Evolutionary conservation across 2,797 vertebrate genomes (phyloP).

Genomic region (Buphagus erythrorhynchus): DNA sequence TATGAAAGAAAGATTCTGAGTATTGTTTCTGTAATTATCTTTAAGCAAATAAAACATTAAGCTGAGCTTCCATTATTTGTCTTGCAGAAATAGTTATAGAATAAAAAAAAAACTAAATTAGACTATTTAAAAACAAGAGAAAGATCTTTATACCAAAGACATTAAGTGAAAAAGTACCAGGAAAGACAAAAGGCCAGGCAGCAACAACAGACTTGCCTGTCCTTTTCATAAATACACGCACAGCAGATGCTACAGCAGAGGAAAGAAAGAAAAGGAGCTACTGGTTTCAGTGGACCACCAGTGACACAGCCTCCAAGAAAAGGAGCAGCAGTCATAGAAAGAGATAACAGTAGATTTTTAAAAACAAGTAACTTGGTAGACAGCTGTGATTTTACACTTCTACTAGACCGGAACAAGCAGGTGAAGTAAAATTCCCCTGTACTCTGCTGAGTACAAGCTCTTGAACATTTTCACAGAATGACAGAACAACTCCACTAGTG

Average conservation of each 20-base stretch:
- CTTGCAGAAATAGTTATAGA: neutral
- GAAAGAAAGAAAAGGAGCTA: neutral
- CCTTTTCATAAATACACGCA: neutral
- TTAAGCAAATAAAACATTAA: neutral
- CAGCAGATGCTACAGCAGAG: neutral
- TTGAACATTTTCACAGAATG: neutral
- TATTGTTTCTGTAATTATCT: neutral
- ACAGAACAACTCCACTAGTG: neutral
- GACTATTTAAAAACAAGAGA: neutral
- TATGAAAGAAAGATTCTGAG: neutral
- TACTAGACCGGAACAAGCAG: neutral
- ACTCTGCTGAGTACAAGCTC: neutral
- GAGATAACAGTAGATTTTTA: neutral
- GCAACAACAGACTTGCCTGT: neutral
- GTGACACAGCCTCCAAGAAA: neutral
- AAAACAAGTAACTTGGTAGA: neutral
- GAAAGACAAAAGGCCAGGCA: neutral
- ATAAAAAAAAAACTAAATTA: neutral
- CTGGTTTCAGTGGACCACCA: neutral
- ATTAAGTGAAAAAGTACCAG: neutral
- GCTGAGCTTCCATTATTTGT: neutral
- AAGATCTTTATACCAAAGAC: neutral
- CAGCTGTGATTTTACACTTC: neutral
- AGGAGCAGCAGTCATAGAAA: neutral
- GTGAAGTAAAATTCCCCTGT: neutral